phyloP scores from a whole-genome alignment of 2,113 vertebrate species.

The Ceratotherium simum region DNA sequence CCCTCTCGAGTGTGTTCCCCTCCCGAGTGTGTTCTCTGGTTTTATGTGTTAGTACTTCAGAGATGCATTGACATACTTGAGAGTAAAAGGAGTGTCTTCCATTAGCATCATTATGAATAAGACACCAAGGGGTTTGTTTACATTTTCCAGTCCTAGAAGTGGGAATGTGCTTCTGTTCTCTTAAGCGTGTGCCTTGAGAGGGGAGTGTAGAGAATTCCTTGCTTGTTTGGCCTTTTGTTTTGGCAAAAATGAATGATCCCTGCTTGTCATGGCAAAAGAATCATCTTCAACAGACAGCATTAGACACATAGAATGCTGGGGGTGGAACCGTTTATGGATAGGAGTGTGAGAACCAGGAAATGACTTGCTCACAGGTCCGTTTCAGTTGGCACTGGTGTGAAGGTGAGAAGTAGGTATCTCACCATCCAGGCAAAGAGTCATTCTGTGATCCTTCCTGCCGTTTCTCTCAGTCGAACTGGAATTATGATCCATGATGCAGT shows the following conservation, averaged over 20 bases:
- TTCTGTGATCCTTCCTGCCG: neutral
- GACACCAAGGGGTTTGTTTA: neutral
- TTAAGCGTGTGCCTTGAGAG: neutral
- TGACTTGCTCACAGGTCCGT: neutral
- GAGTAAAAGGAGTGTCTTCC: conserved; percentile 18
- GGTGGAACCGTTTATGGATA: neutral
- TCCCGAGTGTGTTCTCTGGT: neutral
- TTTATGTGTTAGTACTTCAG: neutral
- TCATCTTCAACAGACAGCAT: neutral
- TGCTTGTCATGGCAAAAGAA: neutral
- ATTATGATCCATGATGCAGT: neutral
- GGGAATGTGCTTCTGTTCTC: neutral
- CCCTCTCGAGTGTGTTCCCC: neutral
- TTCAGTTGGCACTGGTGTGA: fast-evolving
- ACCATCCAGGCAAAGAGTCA: neutral
- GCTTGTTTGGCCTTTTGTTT: conserved; percentile 10
- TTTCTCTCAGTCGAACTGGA: neutral
- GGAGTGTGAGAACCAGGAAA: neutral
- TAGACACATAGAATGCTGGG: neutral
- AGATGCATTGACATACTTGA: neutral
- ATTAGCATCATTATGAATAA: neutral
- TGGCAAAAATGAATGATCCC: neutral
- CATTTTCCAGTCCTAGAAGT: neutral
- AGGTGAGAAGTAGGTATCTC: neutral
- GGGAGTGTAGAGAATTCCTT: neutral